A percentile compares a stretch with the other conserved stretches of the same genome.
phyloP scores from a whole-genome alignment of 2,797 vertebrate species.

The Hippopotamyrus pictus region DNA sequence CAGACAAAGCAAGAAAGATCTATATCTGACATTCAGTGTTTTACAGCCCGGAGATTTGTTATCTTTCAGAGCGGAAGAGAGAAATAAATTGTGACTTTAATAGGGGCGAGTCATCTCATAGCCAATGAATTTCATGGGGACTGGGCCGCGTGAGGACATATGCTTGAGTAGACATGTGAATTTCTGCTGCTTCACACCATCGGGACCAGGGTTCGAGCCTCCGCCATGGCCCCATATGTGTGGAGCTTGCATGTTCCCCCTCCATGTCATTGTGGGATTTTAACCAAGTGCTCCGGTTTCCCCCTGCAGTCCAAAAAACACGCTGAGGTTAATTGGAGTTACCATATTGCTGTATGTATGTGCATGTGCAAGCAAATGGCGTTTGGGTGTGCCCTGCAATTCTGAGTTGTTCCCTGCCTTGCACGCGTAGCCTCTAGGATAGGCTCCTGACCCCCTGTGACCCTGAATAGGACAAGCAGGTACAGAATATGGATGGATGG shows the following conservation, averaged over 20 bases:
- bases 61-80: background rate
- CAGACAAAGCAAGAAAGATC: background rate
- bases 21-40: background rate
- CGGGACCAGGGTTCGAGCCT: background rate
- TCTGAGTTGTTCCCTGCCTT: background rate
- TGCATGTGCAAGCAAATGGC: background rate
- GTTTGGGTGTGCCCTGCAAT: no score
- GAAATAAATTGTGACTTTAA: background rate
- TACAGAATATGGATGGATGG: background rate
- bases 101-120: background rate
- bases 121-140: background rate
- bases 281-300: background rate
- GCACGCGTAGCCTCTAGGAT: no score
- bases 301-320: background rate
- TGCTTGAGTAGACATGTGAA: background rate
- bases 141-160: background rate
- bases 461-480: background rate
- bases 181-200: background rate
- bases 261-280: background rate
- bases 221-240: background rate
- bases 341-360: background rate
- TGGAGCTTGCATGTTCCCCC: background rate
- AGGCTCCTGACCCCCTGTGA: background rate
- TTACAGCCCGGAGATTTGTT: background rate
- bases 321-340: background rate